Percentiles rank a stretch among this genome's conserved stretches.
Conservation (phyloP, 2,797 vertebrate species). For the Mastacembelus armatus region DNA sequence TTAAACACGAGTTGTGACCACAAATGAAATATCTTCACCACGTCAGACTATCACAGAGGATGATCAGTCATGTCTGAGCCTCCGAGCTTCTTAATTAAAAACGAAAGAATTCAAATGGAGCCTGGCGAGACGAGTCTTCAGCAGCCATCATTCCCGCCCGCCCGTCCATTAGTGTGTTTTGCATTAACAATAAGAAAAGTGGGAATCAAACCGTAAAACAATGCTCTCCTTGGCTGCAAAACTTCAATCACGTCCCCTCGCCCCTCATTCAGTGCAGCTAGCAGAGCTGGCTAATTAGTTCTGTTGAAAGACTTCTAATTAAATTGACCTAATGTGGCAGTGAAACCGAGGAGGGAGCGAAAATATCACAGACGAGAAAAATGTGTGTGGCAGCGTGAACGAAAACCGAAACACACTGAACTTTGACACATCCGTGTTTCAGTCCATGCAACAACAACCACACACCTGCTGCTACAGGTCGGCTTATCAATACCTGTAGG, state of each 20-base stretch:
- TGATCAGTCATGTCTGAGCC: slow-evolving; percentile 46
- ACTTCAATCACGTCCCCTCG: slow-evolving; percentile 75
- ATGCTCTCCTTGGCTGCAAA: slow-evolving; percentile 68
- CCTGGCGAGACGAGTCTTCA: slow-evolving; percentile 53
- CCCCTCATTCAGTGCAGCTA: slow-evolving; percentile 72
- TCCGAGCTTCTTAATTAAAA: slow-evolving; percentile 58
- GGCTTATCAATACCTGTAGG: too few species aligned
- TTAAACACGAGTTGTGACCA: slow-evolving; percentile 36
- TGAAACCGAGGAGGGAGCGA: slow-evolving; percentile 51
- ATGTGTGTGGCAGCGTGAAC: background rate
- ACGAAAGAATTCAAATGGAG: slow-evolving; percentile 47
- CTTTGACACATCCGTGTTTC: background rate
- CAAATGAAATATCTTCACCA: slow-evolving; percentile 45
- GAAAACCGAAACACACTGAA: background rate
- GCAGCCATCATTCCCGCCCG: background rate
- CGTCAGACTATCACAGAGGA: slow-evolving; percentile 41
- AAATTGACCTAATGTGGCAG: slow-evolving; percentile 79
- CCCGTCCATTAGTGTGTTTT: slow-evolving; percentile 74
- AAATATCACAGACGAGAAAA: slow-evolving; percentile 3
- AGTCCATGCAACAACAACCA: background rate
- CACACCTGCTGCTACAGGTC: too few species aligned
- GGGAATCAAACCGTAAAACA: slow-evolving; percentile 72
- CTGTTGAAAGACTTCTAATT: slow-evolving; percentile 82
- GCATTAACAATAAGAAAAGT: slow-evolving; percentile 59
- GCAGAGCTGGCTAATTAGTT: slow-evolving; percentile 77